Conservation (phyloP, 2,113 vertebrate genomes). For the Pterocles orientalis region DNA sequence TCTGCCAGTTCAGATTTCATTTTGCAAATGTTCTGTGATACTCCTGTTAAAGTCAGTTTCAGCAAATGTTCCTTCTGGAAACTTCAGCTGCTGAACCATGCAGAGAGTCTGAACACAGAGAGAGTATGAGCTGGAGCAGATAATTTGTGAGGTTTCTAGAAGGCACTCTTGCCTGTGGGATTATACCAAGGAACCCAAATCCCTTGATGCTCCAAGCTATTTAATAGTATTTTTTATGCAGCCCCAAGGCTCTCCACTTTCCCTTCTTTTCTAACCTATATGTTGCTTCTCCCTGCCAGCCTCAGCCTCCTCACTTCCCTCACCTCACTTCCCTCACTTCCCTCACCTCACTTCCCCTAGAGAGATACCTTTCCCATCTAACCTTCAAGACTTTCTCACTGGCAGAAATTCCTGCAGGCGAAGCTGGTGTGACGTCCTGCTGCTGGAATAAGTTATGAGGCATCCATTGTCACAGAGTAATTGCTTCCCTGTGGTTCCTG, state of each 20-base stretch:
- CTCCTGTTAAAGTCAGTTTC: background rate
- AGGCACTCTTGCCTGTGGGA: background rate
- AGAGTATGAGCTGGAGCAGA: background rate
- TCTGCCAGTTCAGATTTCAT: background rate
- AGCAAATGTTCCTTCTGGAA: background rate
- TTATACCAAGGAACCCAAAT: background rate
- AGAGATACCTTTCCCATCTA: background rate
- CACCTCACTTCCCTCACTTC: background rate
- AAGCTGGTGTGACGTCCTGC: conserved; percentile 41
- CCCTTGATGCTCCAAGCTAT: background rate
- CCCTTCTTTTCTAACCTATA: background rate
- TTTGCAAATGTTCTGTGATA: background rate
- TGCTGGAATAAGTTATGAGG: background rate
- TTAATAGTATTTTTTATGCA: background rate
- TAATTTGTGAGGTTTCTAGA: background rate
- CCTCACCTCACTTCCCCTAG: background rate
- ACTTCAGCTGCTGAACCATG: fast-evolving
- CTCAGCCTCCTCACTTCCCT: background rate
- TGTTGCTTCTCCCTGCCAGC: background rate
- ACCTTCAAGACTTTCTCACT: background rate
- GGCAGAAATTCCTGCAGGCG: conserved; percentile 52
- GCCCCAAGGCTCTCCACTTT: background rate
- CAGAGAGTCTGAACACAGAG: background rate
- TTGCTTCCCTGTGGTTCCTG: background rate
- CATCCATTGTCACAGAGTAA: background rate